Conservation (phyloP, 2,113 vertebrate genomes). For the Oxyura jamaicensis region DNA sequence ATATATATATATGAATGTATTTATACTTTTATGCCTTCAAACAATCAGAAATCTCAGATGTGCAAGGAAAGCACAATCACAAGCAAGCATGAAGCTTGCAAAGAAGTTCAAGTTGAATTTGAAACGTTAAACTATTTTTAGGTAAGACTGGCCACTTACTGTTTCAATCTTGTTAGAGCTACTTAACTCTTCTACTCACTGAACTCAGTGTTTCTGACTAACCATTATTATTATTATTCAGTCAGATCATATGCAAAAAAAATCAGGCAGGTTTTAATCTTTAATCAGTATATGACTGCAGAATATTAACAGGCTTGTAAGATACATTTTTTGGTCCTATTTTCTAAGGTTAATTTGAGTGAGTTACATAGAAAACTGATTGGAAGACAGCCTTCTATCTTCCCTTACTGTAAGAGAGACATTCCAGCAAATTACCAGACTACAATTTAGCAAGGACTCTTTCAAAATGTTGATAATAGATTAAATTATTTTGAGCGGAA, state of each 20-base stretch:
- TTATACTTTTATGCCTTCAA: neutral
- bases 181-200: neutral
- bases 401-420: slow-evolving; percentile 33
- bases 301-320: neutral
- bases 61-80: neutral
- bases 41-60: neutral
- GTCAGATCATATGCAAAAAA: neutral
- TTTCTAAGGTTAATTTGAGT: slow-evolving; percentile 6
- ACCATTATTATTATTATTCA: neutral
- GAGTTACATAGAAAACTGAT: slow-evolving; percentile 18
- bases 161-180: neutral
- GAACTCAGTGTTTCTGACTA: neutral
- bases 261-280: slow-evolving; percentile 5
- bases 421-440: slow-evolving; percentile 61
- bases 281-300: neutral
- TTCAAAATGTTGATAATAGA: slow-evolving; percentile 72
- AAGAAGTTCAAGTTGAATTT: neutral
- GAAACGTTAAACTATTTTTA: neutral
- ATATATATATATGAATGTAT: too few species aligned
- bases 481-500: slow-evolving; percentile 65
- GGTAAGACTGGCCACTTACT: neutral
- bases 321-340: neutral
- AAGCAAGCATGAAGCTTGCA: neutral
- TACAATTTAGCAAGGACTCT: slow-evolving; percentile 61
- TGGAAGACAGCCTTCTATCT: slow-evolving; percentile 53